Evolutionary conservation across 2,888 invertebrate genomes (phyloP).

Genomic region (Agrilus biguttatus): DNA sequence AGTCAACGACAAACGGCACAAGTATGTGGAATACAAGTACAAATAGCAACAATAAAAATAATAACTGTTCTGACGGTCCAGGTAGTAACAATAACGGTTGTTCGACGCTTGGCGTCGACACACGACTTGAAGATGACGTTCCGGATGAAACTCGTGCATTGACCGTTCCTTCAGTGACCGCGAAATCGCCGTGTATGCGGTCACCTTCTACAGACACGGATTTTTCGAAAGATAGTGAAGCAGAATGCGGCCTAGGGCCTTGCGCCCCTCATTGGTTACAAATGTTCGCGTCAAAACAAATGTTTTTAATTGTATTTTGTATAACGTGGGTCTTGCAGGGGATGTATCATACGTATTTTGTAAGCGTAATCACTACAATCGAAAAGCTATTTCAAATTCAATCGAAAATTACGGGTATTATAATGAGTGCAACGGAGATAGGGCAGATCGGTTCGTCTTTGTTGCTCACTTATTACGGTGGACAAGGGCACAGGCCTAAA

Average conservation of each 20-base stretch:
- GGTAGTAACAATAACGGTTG: slow-evolving; percentile 28
- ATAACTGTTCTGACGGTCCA: slow-evolving; percentile 8
- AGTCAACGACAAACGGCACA: too few relatives aligned
- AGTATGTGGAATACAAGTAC: too few relatives aligned
- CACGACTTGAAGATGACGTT: slow-evolving; percentile 9
- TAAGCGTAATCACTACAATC: slow-evolving; percentile 84
- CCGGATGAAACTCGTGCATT: slow-evolving; percentile 27
- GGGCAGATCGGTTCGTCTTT: slow-evolving; percentile 85
- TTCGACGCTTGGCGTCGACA: slow-evolving; percentile 13
- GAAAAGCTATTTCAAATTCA: slow-evolving; percentile 86
- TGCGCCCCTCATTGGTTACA: slow-evolving; percentile 64
- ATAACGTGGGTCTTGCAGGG: slow-evolving; percentile 78
- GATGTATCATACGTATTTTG: slow-evolving; percentile 90
- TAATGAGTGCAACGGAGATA: slow-evolving; percentile 83
- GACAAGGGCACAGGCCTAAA: slow-evolving; percentile 80
- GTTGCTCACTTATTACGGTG: slow-evolving; percentile 77
- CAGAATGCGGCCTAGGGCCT: slow-evolving; percentile 67
- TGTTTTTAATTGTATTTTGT: slow-evolving; percentile 78
- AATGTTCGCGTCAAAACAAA: slow-evolving; percentile 71
- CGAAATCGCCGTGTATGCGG: slow-evolving; percentile 18
- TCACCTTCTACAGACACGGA: slow-evolving; percentile 17
- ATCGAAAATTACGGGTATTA: slow-evolving; percentile 78
- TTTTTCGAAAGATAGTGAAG: slow-evolving; percentile 32
- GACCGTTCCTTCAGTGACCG: slow-evolving; percentile 19
- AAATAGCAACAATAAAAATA: too few relatives aligned